phyloP scores from a whole-genome alignment of 1,140 invertebrate genomes.

The Zaprionus camerounensis region DNA sequence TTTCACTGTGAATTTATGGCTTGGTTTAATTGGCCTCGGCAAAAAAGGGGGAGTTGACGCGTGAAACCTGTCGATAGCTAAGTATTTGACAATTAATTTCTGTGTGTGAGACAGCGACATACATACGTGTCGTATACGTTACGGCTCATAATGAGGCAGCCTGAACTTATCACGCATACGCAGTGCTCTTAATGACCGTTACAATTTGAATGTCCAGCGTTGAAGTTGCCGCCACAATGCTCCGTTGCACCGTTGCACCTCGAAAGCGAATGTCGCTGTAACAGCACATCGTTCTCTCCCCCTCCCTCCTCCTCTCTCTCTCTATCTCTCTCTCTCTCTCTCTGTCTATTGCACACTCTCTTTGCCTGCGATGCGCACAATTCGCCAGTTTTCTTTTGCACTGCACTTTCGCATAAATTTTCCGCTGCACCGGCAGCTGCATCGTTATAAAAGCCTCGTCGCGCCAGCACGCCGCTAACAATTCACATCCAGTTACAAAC shows the following conservation, averaged over 20 bases:
- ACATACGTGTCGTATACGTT: constrained; percentile 39
- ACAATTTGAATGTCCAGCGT: constrained; percentile 61
- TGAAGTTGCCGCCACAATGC: constrained; percentile 33
- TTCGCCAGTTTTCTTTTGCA: constrained; percentile 46
- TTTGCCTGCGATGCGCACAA: constrained; percentile 22
- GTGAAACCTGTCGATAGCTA: constrained; percentile 57
- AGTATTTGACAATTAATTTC: constrained; percentile 45
- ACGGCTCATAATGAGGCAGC: constrained; percentile 39
- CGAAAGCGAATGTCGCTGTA: constrained; percentile 62
- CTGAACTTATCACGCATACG: constrained; percentile 70
- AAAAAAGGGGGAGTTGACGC: constrained; percentile 55
- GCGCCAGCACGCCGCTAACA: constrained; percentile 66
- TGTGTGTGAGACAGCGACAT: background rate
- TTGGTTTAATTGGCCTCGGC: constrained; percentile 68
- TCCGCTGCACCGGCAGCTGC: constrained; percentile 68
- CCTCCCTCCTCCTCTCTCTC: background rate
- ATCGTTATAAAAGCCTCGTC: constrained; percentile 78
- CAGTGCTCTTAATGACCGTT: constrained; percentile 67
- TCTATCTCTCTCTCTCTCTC: constrained; percentile 15
- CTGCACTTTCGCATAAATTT: constrained; percentile 76
- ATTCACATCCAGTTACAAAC: constrained; percentile 67
- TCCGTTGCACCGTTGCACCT: constrained; percentile 31
- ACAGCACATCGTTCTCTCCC: constrained; percentile 10
- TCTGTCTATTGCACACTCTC: constrained; percentile 9
- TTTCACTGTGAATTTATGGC: constrained; percentile 56